Conservation (phyloP, 2,113 vertebrate genomes). For the Myotis lucifugus region DNA sequence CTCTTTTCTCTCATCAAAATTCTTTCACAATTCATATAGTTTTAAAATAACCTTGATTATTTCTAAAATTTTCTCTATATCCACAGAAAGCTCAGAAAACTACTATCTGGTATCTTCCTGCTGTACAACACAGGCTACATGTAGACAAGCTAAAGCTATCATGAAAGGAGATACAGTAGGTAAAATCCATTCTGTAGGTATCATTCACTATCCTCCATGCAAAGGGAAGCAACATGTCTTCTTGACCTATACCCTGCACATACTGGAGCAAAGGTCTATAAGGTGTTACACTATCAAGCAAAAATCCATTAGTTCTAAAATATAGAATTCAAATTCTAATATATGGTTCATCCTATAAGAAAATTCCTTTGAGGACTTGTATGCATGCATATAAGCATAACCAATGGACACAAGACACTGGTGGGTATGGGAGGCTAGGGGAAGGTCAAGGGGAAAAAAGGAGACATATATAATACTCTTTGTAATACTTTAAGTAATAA, state of each 20-base stretch:
- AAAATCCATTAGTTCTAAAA: conserved; percentile 99
- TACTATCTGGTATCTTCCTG: conserved; percentile 99
- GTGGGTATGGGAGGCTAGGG: no score
- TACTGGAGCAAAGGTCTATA: conserved; percentile 98
- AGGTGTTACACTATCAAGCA: conserved; percentile 99
- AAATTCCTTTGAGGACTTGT: no score
- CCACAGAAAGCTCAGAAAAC: conserved; percentile 99
- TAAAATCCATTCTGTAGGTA: conserved; percentile 98
- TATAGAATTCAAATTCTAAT: conserved; percentile 99
- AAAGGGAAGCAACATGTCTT: conserved; percentile 97
- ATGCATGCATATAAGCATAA: no score
- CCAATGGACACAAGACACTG: no score
- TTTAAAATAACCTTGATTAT: conserved; percentile 99
- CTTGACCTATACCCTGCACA: conserved; percentile 99
- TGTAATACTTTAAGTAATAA: no score
- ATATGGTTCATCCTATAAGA: conserved; percentile 99
- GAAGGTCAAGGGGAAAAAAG: no score
- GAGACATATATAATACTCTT: no score
- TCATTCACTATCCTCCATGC: conserved; percentile 99
- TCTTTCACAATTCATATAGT: conserved; percentile 99
- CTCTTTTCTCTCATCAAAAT: conserved; percentile 98
- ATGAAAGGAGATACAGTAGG: conserved; percentile 99
- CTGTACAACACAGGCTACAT: conserved; percentile 98
- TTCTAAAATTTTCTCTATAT: conserved; percentile 99
- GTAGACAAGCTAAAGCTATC: conserved; percentile 97